These are phyloP conservation scores for Prosopocoilus inquinatus DNA, from an alignment of 2,888 invertebrate species.

Conservation along the genomic window DNA sequence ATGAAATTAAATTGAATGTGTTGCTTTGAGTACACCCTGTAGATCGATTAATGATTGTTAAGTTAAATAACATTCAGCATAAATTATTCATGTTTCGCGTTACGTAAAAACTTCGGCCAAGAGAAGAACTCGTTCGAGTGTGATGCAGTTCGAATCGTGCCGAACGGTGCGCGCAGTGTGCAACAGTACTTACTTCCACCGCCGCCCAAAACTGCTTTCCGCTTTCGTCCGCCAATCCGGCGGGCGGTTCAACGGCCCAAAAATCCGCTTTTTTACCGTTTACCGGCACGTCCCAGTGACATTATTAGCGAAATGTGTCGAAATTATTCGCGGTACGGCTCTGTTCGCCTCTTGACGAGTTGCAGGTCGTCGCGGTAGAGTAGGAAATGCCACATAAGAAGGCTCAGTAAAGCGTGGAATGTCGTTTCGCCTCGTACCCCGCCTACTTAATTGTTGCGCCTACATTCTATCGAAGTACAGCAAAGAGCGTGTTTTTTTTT, in stretches of 20 bases:
- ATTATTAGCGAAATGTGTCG: slow-evolving; percentile 2
- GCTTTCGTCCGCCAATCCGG: slow-evolving; percentile 4
- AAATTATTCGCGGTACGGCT: no score
- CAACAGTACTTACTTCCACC: slow-evolving; percentile 18
- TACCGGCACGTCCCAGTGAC: slow-evolving; percentile 17
- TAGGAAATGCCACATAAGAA: slow-evolving; percentile 17
- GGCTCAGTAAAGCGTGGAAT: slow-evolving; percentile 35
- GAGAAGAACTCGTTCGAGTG: no score
- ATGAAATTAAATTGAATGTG: no score
- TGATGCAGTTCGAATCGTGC: slow-evolving; percentile 11
- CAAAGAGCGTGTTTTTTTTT: slow-evolving; percentile 8
- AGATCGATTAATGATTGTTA: no score
- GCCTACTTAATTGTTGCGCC: slow-evolving; percentile 32
- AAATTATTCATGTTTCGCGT: no score
- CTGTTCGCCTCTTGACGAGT: no score
- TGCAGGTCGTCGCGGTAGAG: background rate
- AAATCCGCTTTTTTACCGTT: slow-evolving; percentile 19
- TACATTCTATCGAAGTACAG: slow-evolving; percentile 18
- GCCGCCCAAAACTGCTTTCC: slow-evolving; percentile 7
- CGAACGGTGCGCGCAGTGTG: slow-evolving; percentile 10
- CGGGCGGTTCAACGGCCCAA: slow-evolving; percentile 26
- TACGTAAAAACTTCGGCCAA: no score
- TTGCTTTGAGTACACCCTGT: no score
- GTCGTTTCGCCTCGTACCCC: slow-evolving; percentile 37
- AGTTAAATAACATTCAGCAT: no score